These are phyloP conservation scores for Anguilla pacifica DNA, from an alignment of 2,797 vertebrate genomes.

Conservation along the genomic window DNA sequence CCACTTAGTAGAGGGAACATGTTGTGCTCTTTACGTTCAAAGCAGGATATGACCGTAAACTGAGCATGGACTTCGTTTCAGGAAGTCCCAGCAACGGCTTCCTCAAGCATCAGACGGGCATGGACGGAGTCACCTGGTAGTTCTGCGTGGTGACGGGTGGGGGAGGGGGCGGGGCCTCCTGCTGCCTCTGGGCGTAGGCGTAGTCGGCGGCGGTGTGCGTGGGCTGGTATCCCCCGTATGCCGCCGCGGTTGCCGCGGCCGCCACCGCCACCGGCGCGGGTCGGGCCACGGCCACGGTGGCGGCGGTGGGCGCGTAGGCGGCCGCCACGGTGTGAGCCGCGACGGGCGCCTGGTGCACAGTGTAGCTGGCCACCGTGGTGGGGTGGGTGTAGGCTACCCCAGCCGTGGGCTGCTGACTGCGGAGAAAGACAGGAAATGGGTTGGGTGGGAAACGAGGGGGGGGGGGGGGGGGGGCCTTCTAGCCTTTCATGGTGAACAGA, in stretches of 20 bases:
- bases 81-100: neutral
- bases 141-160: slow-evolving; percentile 96
- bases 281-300: slow-evolving; percentile 88
- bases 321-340: slow-evolving; percentile 94
- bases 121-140: slow-evolving; percentile 82
- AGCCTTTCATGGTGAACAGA: neutral
- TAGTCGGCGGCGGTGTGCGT: slow-evolving; percentile 90
- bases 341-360: slow-evolving; percentile 95
- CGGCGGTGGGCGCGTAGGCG: slow-evolving; percentile 92
- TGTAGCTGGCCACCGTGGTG: slow-evolving; percentile 98
- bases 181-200: slow-evolving; percentile 90
- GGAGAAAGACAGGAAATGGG: slow-evolving; percentile 20
- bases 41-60: neutral
- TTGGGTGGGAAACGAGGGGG: neutral
- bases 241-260: slow-evolving; percentile 87
- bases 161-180: slow-evolving; percentile 92
- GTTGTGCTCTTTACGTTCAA: neutral
- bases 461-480: neutral
- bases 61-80: neutral
- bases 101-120: neutral
- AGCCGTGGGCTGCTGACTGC: slow-evolving; percentile 91
- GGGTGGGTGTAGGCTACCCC: slow-evolving; percentile 98
- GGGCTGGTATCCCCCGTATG: slow-evolving; percentile 91
- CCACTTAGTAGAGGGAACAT: neutral
- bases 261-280: slow-evolving; percentile 90